These are phyloP conservation scores for Diaphora mendica DNA, from an alignment of 2,888 invertebrate species.

Conservation along the genomic window DNA sequence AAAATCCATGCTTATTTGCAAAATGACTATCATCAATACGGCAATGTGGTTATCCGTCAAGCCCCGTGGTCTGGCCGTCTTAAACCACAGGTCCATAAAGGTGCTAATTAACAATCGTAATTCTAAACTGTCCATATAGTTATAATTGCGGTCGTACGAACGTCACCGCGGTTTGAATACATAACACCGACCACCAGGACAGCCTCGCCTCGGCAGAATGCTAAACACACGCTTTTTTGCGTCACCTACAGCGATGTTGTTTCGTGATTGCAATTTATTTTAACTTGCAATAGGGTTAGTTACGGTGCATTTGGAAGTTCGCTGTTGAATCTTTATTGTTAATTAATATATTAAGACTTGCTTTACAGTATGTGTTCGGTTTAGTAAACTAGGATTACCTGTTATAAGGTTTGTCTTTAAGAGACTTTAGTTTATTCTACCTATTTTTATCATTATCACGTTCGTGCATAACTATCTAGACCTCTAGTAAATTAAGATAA, in stretches of 20 bases:
- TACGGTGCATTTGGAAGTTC: constrained; percentile 27
- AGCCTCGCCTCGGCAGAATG: constrained; percentile 44
- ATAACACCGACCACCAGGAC: constrained; percentile 59
- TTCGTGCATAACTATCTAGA: too few species aligned
- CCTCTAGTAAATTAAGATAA: too few species aligned
- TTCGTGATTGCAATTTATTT: constrained; percentile 54
- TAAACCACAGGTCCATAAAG: constrained; percentile 15
- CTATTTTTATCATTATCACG: background rate
- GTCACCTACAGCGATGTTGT: constrained; percentile 59
- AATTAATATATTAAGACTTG: constrained; percentile 15
- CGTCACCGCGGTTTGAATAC: constrained; percentile 38
- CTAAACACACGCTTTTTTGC: constrained; percentile 57
- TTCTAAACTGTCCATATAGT: constrained; percentile 49
- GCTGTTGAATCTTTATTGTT: constrained; percentile 18
- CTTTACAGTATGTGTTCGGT: background rate
- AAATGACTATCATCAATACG: too few species aligned
- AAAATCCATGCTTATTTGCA: too few species aligned
- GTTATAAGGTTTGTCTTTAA: background rate
- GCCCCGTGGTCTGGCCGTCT: background rate
- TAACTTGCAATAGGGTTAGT: constrained; percentile 45
- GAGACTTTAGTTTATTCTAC: background rate
- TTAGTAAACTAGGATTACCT: background rate
- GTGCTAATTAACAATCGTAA: constrained; percentile 49
- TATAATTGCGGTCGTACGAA: constrained; percentile 53
- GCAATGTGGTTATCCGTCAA: constrained; percentile 1